Percentiles rank a stretch among this genome's conserved stretches.
Conservation (phyloP, 2,113 vertebrate genomes). For the Mixornis gularis region DNA sequence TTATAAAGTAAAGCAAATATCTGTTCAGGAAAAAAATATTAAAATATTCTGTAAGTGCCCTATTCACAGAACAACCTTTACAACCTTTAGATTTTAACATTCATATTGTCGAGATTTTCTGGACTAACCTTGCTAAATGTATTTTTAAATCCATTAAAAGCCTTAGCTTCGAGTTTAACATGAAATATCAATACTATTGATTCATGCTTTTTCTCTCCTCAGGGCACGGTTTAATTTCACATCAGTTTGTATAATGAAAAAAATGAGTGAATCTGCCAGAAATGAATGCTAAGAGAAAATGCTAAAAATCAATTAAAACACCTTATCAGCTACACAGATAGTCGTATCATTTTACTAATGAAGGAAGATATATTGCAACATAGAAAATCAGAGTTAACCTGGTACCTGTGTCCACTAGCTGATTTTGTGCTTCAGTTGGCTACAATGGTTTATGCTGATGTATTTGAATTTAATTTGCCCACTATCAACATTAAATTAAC, state of each 20-base stretch:
- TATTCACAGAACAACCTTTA: not conserved
- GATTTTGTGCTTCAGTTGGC: not conserved
- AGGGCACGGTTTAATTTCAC: constrained; percentile 27
- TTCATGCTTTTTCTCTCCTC: not conserved
- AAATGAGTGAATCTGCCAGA: constrained; percentile 7
- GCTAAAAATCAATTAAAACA: constrained; percentile 1
- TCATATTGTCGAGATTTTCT: not conserved
- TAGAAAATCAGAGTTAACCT: not conserved
- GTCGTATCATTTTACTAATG: not conserved
- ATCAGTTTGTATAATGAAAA: constrained; percentile 30
- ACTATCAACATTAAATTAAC: not conserved
- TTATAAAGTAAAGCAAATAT: not conserved
- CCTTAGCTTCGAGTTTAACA: not conserved
- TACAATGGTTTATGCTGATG: not conserved
- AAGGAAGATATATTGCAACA: not conserved
- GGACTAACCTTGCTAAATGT: not conserved
- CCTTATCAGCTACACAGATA: not conserved
- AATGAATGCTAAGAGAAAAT: not conserved
- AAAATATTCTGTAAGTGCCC: not conserved
- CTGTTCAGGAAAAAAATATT: not conserved
- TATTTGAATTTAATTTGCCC: not conserved
- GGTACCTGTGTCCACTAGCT: not conserved
- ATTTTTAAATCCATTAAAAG: constrained; percentile 30
- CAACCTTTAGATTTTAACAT: not conserved
- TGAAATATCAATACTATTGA: constrained; percentile 53